A percentile compares a stretch with the other conserved stretches of the same genome.
phyloP scores from a whole-genome alignment of 2,888 invertebrate species.

The Ormyrus labotus region DNA sequence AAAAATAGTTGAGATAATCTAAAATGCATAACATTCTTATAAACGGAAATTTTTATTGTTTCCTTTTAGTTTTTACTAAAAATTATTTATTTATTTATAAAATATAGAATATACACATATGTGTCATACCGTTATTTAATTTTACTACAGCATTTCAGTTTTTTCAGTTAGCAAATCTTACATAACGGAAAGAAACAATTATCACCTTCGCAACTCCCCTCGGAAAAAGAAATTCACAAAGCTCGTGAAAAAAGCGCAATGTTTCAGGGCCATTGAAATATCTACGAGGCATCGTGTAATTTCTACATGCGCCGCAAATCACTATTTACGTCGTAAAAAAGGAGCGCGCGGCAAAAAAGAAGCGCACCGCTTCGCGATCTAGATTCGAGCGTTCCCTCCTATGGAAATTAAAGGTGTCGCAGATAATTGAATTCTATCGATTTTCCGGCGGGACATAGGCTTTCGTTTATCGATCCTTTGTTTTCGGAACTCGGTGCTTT shows the following conservation, averaged over 20 bases:
- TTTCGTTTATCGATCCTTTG: no score
- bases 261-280: conserved; percentile 11
- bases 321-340: not conserved
- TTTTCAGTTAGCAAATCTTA: no score
- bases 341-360: not conserved
- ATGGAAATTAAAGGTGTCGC: not conserved
- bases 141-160: no score
- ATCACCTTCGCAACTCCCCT: not conserved
- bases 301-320: conserved; percentile 7
- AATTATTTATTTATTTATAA: no score
- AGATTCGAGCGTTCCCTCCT: not conserved
- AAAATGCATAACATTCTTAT: no score
- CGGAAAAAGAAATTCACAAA: conserved; percentile 3
- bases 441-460: not conserved
- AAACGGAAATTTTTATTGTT: no score
- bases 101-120: no score
- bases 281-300: conserved; percentile 1
- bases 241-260: not conserved
- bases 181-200: no score
- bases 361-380: not conserved
- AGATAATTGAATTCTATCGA: not conserved
- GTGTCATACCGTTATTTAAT: no score
- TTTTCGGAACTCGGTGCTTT: no score
- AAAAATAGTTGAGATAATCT: no score
- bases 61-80: no score